Evolutionary conservation across 2,113 vertebrate species (phyloP).

Genomic region (Cisticola juncidis): DNA sequence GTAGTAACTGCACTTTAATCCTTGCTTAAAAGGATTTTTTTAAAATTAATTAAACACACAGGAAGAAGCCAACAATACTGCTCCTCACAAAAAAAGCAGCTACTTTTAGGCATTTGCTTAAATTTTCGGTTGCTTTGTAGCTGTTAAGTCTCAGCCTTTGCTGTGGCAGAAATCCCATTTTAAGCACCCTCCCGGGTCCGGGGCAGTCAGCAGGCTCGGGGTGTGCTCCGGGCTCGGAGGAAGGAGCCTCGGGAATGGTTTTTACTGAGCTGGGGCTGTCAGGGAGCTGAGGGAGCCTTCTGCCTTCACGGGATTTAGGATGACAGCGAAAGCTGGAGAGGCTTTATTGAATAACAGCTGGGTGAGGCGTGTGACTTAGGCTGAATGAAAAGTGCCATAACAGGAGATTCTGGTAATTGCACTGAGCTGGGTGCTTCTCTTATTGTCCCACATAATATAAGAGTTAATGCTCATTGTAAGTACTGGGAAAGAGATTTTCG

Average conservation of each 20-base stretch:
- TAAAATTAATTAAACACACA: conserved; percentile 28
- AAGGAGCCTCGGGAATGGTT: background rate
- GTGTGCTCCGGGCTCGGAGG: background rate
- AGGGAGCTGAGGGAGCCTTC: background rate
- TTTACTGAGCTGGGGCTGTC: background rate
- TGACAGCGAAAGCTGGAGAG: background rate
- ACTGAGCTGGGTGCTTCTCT: background rate
- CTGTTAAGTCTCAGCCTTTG: conserved; percentile 13
- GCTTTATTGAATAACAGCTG: background rate
- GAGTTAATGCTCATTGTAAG: background rate
- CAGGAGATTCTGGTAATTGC: background rate
- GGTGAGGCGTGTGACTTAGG: background rate
- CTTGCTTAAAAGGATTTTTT: background rate
- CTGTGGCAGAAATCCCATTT: conserved; percentile 6
- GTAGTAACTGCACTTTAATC: conserved; percentile 26
- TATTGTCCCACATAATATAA: background rate
- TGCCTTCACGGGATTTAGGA: background rate
- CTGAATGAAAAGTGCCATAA: background rate
- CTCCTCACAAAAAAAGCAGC: conserved; percentile 3
- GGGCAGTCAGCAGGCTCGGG: background rate
- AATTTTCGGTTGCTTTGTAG: conserved; percentile 39
- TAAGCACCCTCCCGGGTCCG: background rate
- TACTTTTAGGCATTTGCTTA: conserved; percentile 52
- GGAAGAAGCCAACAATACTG: background rate
- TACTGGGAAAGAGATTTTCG: background rate